Evolutionary conservation across 2,888 invertebrate genomes (phyloP).

Genomic region (Leptinotarsa juncta): DNA sequence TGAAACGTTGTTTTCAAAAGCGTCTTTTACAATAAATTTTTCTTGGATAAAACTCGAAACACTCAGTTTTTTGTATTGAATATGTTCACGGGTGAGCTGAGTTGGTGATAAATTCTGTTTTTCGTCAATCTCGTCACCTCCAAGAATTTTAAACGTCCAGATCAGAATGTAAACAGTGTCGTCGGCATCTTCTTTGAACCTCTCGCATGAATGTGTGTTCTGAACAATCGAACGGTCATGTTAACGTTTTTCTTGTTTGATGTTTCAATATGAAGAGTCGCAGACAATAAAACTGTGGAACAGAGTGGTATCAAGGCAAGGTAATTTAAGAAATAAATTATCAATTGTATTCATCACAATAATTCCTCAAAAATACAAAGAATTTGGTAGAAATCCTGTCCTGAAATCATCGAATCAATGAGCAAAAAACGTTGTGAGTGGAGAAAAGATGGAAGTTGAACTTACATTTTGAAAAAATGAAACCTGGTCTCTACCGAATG

Average conservation of each 20-base stretch:
- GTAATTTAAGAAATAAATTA: background rate
- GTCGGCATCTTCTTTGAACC: slow-evolving; percentile 26
- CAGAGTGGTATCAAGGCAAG: slow-evolving; percentile 1
- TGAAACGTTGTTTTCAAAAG: too few species aligned
- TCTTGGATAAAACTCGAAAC: too few species aligned
- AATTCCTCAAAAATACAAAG: too few species aligned
- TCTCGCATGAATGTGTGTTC: slow-evolving; percentile 31
- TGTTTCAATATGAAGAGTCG: slow-evolving; percentile 41
- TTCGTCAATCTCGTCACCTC: slow-evolving; percentile 29
- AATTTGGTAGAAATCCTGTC: too few species aligned
- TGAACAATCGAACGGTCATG: slow-evolving; percentile 35
- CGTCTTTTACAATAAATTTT: too few species aligned
- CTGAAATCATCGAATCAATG: too few species aligned
- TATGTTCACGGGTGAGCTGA: background rate
- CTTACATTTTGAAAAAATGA: too few species aligned
- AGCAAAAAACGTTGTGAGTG: too few species aligned
- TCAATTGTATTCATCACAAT: too few species aligned
- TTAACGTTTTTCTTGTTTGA: slow-evolving; percentile 39
- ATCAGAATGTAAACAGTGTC: slow-evolving; percentile 38
- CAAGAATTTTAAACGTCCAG: slow-evolving; percentile 39
- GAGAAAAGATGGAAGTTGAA: too few species aligned
- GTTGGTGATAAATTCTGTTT: slow-evolving; percentile 5
- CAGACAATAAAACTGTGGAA: slow-evolving; percentile 26
- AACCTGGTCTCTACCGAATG: too few species aligned
- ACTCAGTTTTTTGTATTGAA: slow-evolving; percentile 3